phyloP scores from a whole-genome alignment of 2,888 invertebrate species.

The Rhagonycha fulva region DNA sequence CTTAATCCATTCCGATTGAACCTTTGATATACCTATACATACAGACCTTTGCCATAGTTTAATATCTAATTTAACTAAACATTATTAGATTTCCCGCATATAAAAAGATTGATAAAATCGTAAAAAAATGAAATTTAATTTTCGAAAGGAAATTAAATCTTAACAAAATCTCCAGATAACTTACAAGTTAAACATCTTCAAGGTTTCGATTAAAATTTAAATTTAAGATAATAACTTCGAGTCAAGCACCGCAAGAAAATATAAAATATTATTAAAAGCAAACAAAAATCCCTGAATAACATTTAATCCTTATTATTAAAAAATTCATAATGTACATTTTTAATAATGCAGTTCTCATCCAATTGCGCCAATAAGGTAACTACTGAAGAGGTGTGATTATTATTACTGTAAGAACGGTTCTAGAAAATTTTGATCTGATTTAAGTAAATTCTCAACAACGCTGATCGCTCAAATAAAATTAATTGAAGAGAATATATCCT shows the following conservation, averaged over 20 bases:
- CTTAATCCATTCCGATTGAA: slow-evolving; percentile 30
- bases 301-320: not conserved
- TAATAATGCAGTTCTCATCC: not conserved
- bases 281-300: not conserved
- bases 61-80: slow-evolving; percentile 9
- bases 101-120: not conserved
- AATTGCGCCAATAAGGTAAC: not conserved
- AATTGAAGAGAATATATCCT: not conserved
- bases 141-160: not conserved
- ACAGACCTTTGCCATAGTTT: slow-evolving; percentile 4
- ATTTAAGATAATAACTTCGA: not conserved
- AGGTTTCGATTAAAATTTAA: not conserved
- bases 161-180: not conserved
- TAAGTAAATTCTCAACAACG: not conserved
- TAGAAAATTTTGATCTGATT: not conserved
- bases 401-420: no score
- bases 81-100: not conserved
- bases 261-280: not conserved
- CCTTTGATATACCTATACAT: slow-evolving; percentile 14
- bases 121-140: not conserved
- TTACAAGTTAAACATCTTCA: not conserved
- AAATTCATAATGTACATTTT: not conserved
- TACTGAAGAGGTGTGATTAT: no score
- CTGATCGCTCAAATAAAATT: not conserved
- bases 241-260: not conserved